Percentiles rank a stretch among this genome's conserved stretches.
phyloP scores from a whole-genome alignment of 2,797 vertebrate genomes.

The Acrocephalus scirpaceus region DNA sequence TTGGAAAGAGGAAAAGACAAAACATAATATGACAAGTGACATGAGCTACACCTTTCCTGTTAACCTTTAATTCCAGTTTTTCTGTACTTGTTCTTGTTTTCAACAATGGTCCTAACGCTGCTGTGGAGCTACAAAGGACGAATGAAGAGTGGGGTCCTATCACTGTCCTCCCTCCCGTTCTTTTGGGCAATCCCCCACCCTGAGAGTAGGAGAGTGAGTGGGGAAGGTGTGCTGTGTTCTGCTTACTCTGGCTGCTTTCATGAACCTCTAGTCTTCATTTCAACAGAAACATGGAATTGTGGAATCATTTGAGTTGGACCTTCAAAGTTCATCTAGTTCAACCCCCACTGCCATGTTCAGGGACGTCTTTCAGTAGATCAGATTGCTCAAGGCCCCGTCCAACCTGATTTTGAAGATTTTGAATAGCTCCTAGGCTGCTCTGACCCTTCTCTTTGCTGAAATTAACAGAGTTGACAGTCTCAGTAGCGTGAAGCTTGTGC shows the following conservation, averaged over 20 bases:
- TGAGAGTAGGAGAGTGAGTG: neutral
- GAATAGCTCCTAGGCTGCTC: neutral
- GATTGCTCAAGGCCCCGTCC: neutral
- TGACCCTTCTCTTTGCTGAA: neutral
- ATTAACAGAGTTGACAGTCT: neutral
- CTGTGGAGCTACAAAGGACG: neutral
- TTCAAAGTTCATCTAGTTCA: neutral
- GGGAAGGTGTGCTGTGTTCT: neutral
- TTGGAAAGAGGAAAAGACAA: neutral
- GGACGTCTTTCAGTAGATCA: neutral
- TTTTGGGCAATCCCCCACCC: rapidly evolving
- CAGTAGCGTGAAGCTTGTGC: neutral
- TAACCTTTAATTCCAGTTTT: neutral
- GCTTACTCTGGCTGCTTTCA: neutral
- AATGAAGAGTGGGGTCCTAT: neutral
- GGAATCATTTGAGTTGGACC: neutral
- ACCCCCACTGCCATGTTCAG: rapidly evolving
- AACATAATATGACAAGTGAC: neutral
- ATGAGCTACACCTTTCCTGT: neutral
- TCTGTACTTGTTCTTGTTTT: neutral
- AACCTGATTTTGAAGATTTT: neutral
- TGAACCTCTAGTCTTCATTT: neutral
- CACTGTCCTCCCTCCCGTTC: rapidly evolving
- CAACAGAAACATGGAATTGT: neutral
- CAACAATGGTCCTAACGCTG: neutral